Percentiles rank a stretch among this genome's conserved stretches.
These are phyloP conservation scores for Istiophorus platypterus DNA, from an alignment of 2,113 vertebrate genomes.

Conservation along the genomic window DNA sequence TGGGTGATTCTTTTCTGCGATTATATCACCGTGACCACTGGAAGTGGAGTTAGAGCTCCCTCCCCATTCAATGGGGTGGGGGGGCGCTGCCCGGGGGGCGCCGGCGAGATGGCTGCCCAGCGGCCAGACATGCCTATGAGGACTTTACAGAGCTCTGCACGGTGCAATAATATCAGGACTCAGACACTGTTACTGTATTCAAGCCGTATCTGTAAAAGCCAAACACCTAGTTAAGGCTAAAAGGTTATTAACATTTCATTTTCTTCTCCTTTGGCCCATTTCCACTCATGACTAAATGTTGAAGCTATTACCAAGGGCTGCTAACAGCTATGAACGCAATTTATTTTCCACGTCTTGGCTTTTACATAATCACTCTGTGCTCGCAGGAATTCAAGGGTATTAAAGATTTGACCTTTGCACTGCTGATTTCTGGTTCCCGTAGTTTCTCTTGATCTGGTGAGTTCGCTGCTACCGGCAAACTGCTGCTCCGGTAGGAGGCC, in stretches of 20 bases:
- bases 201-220: neutral
- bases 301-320: neutral
- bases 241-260: slow-evolving; percentile 26
- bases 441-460: neutral
- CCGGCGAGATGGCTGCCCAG: no score
- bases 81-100: no score
- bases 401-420: neutral
- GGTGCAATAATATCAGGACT: neutral
- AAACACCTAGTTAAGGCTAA: neutral
- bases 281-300: neutral
- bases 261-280: neutral
- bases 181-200: neutral
- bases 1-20: no score
- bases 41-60: no score
- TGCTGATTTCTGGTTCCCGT: neutral
- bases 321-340: neutral
- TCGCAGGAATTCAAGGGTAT: neutral
- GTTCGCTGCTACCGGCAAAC: neutral
- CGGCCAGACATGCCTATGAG: no score
- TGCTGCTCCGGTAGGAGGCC: no score
- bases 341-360: neutral
- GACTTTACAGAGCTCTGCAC: neutral
- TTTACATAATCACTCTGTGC: neutral
- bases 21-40: no score
- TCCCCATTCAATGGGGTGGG: no score